Evolutionary conservation across 2,888 invertebrate species (phyloP).

Genomic region (Bruchidius siliquastri): DNA sequence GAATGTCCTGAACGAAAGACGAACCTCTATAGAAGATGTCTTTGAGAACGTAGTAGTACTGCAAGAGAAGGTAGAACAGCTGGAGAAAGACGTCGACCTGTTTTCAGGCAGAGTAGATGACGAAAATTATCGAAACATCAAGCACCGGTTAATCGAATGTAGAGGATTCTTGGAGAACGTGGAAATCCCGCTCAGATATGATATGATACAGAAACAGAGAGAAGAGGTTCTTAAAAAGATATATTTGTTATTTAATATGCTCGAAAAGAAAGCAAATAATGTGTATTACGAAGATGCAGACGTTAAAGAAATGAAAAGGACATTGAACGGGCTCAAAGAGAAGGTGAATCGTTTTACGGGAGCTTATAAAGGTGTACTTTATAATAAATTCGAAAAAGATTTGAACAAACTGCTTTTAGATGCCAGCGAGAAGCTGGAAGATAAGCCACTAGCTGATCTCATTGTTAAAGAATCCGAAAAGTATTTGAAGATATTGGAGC

Average conservation of each 20-base stretch:
- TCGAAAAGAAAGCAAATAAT: conserved; percentile 18
- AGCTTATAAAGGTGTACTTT: conserved; percentile 29
- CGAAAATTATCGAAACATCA: conserved; percentile 18
- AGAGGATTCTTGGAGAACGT: conserved; percentile 14
- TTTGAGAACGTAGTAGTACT: conserved; percentile 15
- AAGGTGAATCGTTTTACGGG: conserved; percentile 29
- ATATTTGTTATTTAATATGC: conserved; percentile 9
- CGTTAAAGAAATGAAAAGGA: conserved; percentile 11
- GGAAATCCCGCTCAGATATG: conserved; percentile 14
- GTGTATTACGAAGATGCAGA: conserved; percentile 4
- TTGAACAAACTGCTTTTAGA: conserved; percentile 23
- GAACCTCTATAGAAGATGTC: conserved; percentile 6
- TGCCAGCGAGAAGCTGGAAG: conserved; percentile 19
- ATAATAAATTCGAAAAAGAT: conserved; percentile 29
- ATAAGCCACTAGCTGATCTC: conserved; percentile 18
- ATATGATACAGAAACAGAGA: conserved; percentile 15
- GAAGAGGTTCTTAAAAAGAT: conserved; percentile 23
- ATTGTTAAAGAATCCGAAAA: conserved; percentile 26
- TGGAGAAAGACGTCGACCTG: conserved; percentile 14
- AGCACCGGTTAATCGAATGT: conserved; percentile 12
- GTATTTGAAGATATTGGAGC: conserved; percentile 30
- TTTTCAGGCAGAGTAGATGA: conserved; percentile 19
- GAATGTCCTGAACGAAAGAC: conserved; percentile 4
- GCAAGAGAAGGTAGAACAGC: conserved; percentile 11
- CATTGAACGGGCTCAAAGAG: conserved; percentile 23